These are phyloP conservation scores for Oscheius onirici DNA, from an alignment of 2,888 invertebrate genomes.

Conservation along the genomic window DNA sequence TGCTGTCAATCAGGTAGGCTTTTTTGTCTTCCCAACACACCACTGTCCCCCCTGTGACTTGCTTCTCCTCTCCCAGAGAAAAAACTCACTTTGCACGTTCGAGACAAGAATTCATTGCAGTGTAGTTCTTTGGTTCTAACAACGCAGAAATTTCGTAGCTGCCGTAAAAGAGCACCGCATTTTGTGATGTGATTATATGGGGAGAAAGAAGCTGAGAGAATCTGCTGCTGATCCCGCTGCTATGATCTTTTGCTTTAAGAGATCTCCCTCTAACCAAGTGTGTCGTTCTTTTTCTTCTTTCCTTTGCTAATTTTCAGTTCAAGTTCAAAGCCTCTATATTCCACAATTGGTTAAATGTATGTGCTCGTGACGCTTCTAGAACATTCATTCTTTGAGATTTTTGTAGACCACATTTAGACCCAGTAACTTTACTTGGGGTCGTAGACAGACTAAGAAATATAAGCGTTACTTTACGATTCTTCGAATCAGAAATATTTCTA, in stretches of 20 bases:
- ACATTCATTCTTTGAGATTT: too few relatives aligned
- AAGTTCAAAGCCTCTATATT: too few relatives aligned
- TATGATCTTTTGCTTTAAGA: neutral
- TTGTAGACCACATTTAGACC: too few relatives aligned
- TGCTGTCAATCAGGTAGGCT: constrained; percentile 51
- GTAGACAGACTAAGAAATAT: too few relatives aligned
- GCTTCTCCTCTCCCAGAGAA: constrained; percentile 5
- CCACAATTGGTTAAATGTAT: too few relatives aligned
- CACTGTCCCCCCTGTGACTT: constrained; percentile 4
- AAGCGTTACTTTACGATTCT: too few relatives aligned
- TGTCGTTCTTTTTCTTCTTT: constrained; percentile 4
- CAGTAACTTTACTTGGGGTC: too few relatives aligned
- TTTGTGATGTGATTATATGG: constrained; percentile 9
- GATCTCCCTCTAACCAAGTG: constrained; percentile 1
- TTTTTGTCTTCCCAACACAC: neutral
- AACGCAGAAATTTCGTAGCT: neutral
- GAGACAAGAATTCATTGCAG: constrained; percentile 24
- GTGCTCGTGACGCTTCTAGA: too few relatives aligned
- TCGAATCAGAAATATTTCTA: too few relatives aligned
- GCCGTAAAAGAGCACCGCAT: neutral
- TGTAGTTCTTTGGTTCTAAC: constrained; percentile 41
- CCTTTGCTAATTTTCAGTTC: constrained; percentile 1
- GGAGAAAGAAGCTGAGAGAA: constrained; percentile 10
- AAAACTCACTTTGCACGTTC: constrained; percentile 9
- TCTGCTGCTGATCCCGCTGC: neutral